Evolutionary conservation across 2,113 vertebrate species (phyloP), one percentile per base, ranked within the genome.

Genomic region (Chloropsis hardwickii): DNA sequence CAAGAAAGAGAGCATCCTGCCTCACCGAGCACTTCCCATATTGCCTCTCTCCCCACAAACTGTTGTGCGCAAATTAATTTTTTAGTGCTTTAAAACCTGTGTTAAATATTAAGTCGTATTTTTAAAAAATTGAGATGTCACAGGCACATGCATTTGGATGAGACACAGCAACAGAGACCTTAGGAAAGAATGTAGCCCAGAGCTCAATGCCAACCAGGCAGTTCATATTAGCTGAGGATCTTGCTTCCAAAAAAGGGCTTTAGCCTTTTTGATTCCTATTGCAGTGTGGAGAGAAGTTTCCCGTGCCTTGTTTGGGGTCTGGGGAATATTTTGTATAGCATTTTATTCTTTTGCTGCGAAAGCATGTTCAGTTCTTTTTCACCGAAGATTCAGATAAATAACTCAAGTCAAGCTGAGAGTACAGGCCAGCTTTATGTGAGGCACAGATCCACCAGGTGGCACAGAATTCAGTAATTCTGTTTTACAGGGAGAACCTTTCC

Each of bases 241-340:
- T 62, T 6, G 1, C 48, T 87, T 90, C 94, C 88, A 80, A 86
- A 96, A 86, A 82, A 90, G 90, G 92, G 27, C 62, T 66, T 54
- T 13, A 24, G 79, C 74, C 81, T 88, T 83, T 83, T 77, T 72
- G 24, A 88, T 57, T 88, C 15, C 45, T 64, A 6, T 10, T 81
- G 40, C 85, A 61, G 53, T 8, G 28, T 23, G 29, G 16, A 60
- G n/a, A 82, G 29, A 69, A 54, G 29, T 27, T 53, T 47, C 31
- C 54, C 0, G 0, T 33, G 35, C 11, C 35, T 67, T 54, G 21
- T 47, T 39, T 76, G 21, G 54, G 29, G 10, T 47, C 14, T 47
- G 40, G 47, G 17, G n/a, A 28, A 23, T 53, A 53, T 16, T 86
- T 62, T 50, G 16, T 66, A 28, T 22, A 69, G 31, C 25, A 25